Base-by-base conservation (phyloP, 1,140 invertebrate species). In the Macrotrachela quadricornifera region DNA sequence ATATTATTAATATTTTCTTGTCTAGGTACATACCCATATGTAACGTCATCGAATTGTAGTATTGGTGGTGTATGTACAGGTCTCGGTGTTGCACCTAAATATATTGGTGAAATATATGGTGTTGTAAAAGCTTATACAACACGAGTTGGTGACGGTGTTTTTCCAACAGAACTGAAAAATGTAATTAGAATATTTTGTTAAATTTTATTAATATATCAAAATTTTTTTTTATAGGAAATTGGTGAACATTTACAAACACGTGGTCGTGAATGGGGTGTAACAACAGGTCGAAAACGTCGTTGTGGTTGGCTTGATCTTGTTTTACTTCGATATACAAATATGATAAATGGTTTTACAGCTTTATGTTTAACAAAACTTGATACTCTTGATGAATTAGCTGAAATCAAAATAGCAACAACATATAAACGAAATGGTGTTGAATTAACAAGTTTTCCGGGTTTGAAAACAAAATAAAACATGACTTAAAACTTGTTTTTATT, bases 81-180 rank as follows among this genome's bases (percentile, higher is more conserved):
- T 0, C 74, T 99, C 11, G 94, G 94, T 14, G 71, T 99, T 56
- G 85, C 91, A 4, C 87, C 91, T 3, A 77, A 73, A 60, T 77
- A 78, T 42, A 83, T 99, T 59, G 85, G 85, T 0, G 79, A 90
- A 42, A 81, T 97, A 11, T 79, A 88, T 63, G 94, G 92, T 46
- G 90, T 99, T 13, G 86, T 95, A 0, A 99, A 99, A 72, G 91
- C 91, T 0, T 99, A 97, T 66, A 90, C 88, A 16, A 99, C 94
- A 0, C 75, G 94, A 58, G 94, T 99, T 0, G 94, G 94, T 10
- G 83, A 86, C 67, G 94, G 94, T 6, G 88, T 88, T 15, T 97
- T 99, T 66, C 92, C 92, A 11, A 95, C 91, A 1, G 92, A 99
- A 71, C 73, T 85, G 54, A 64, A 70, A 15, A 76, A 85, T 71